These are phyloP conservation scores for Tinea semifulvella DNA, from an alignment of 2,888 invertebrate species.

Conservation along the genomic window DNA sequence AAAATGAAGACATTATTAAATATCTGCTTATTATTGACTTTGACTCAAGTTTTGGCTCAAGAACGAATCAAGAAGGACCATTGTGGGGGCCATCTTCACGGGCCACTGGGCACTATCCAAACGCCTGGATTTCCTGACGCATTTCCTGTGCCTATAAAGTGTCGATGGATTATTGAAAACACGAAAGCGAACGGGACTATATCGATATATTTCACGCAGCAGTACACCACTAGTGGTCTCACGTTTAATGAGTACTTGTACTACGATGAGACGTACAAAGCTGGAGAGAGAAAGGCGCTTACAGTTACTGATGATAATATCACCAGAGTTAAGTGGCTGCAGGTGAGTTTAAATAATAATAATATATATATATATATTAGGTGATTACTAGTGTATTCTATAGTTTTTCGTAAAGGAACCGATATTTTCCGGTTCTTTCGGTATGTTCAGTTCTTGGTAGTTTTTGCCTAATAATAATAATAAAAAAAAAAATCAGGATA, in stretches of 20 bases:
- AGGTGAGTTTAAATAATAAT: constrained; percentile 34
- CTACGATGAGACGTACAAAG: constrained; percentile 74
- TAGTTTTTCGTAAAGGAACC: too few species aligned
- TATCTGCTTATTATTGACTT: constrained; percentile 38
- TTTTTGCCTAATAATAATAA: too few species aligned
- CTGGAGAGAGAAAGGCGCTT: constrained; percentile 72
- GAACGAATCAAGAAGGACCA: constrained; percentile 42
- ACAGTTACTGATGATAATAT: constrained; percentile 79
- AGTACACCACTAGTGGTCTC: constrained; percentile 82
- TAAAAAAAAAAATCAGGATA: too few species aligned
- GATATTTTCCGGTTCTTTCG: too few species aligned
- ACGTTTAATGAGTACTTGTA: constrained; percentile 81
- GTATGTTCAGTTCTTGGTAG: too few species aligned
- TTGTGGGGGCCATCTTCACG: constrained; percentile 76
- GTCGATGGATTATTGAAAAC: constrained; percentile 86
- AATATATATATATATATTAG: neutral
- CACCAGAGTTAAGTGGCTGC: constrained; percentile 69
- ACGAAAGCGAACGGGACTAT: constrained; percentile 81
- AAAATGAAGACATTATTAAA: constrained; percentile 38
- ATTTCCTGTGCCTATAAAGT: constrained; percentile 83
- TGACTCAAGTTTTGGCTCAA: constrained; percentile 35
- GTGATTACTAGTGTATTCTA: too few species aligned
- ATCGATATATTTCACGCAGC: constrained; percentile 87
- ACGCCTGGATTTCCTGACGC: constrained; percentile 87
- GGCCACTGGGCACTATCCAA: constrained; percentile 75